A percentile compares a stretch with the other conserved stretches of the same genome.
Conservation (phyloP, 1,140 invertebrate genomes). For the Drosophila kikkawai region DNA sequence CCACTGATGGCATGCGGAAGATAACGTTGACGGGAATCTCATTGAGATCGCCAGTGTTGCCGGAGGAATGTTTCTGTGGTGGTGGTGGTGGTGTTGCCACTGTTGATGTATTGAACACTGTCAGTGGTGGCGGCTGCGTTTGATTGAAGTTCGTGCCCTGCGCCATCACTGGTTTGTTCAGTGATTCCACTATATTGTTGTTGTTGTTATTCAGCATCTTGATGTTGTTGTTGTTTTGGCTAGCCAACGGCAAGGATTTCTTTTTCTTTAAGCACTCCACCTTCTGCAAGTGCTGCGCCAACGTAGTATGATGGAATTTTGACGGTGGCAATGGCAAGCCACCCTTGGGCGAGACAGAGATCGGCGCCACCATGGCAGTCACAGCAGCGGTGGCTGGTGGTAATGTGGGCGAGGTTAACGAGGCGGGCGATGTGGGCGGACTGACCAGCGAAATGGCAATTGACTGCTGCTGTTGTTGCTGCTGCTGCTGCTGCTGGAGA, state of each 20-base stretch:
- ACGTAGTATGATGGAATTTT: slow-evolving; percentile 80
- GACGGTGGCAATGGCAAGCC: slow-evolving; percentile 73
- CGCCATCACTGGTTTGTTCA: slow-evolving; percentile 36
- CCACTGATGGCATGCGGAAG: slow-evolving; percentile 64
- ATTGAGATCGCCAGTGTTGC: slow-evolving; percentile 70
- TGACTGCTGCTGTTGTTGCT: slow-evolving; percentile 29
- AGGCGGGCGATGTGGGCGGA: slow-evolving; percentile 80
- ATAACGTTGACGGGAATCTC: slow-evolving; percentile 84
- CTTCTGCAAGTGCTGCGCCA: slow-evolving; percentile 81
- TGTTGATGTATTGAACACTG: slow-evolving; percentile 51
- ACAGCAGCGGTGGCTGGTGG: slow-evolving; percentile 61
- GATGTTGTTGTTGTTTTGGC: slow-evolving; percentile 53
- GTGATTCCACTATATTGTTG: slow-evolving; percentile 38
- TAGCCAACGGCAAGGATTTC: slow-evolving; percentile 65
- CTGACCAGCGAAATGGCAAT: slow-evolving; percentile 66
- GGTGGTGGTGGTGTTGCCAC: slow-evolving; percentile 23
- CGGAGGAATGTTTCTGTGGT: slow-evolving; percentile 77
- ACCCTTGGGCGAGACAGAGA: slow-evolving; percentile 65
- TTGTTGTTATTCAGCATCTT: slow-evolving; percentile 28
- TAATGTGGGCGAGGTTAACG: slow-evolving; percentile 66
- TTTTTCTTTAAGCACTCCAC: slow-evolving; percentile 76
- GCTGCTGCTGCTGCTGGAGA: slow-evolving; percentile 11
- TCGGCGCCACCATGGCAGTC: slow-evolving; percentile 78
- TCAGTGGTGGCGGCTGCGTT: slow-evolving; percentile 71
- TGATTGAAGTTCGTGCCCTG: slow-evolving; percentile 42